Base-by-base conservation (phyloP, 2,797 vertebrate genomes). In the Oreortyx pictus region DNA sequence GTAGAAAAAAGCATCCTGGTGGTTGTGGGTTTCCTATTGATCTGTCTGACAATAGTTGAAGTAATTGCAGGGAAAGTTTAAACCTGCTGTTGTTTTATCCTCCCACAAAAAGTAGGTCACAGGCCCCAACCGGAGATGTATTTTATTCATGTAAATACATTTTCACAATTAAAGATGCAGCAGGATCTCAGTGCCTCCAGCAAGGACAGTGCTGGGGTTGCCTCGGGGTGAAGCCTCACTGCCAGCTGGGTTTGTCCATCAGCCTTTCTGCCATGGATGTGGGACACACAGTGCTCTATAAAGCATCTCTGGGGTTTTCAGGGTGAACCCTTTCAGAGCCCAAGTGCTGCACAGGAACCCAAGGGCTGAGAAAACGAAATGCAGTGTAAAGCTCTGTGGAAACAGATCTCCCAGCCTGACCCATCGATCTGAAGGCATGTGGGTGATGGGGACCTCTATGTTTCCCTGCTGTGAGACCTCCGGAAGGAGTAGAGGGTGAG, bases 161-260 rank as follows among this genome's bases (percentile, higher is more conserved):
- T 93, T 91, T 76, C 71, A 54, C 90, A 91, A 95, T 97, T 96
- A 96, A 95, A 97, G 96, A 96, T 96, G 96, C 92, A 95, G 77
- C 71, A 73, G 83, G 89, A 93, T 16, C 72, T 12, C 29, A 14
- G 14, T 70, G 86, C 35, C 4, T 33, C 33, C 81, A 87, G 15
- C 65, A 76, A 79, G 75, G 50, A 75, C 33, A 88, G 87, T 84
- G 15, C 47, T 35, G 68, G 56, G 86, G 56, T 2, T 65, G 86
- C 24, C 62, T 24, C 1, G 9, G 88, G 29, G 37, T 25, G 6
- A 5, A 19, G 74, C 64, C 22, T 33, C 1, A 5, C 9, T 25
- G 52, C 11, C 6, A 18, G 59, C n/a, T 19, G 9, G 71, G 31
- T 23, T 19, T 7, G 41, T 78, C 57, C 27, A 31, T n/a, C 3